A percentile compares a stretch with the other conserved stretches of the same genome.
phyloP scores from a whole-genome alignment of 2,113 vertebrate species.

The Siphamia tubifer region DNA sequence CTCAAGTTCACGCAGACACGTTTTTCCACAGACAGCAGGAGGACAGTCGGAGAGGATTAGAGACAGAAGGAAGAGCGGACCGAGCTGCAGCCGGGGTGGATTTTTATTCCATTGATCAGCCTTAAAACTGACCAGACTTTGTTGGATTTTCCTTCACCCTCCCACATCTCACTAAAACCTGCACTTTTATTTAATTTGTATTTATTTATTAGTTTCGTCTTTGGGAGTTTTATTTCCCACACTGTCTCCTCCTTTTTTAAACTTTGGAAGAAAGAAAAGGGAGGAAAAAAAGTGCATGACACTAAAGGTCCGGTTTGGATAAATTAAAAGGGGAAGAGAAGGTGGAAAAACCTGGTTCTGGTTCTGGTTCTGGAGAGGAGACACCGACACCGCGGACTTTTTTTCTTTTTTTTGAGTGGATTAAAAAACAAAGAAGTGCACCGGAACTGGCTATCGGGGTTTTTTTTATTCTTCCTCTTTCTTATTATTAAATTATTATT shows the following conservation, averaged over 20 bases:
- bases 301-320: conserved; percentile 50
- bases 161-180: too few species aligned
- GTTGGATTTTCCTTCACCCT: conserved; percentile 26
- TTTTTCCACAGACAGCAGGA: not conserved
- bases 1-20: conserved; percentile 56
- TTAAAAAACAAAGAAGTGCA: conserved; percentile 13
- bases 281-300: not conserved
- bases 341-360: conserved; percentile 3
- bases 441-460: conserved; percentile 18
- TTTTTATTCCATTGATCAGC: conserved; percentile 8
- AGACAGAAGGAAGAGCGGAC: conserved; percentile 13
- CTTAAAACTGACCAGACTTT: too few species aligned
- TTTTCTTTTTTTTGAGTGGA: not conserved
- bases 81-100: conserved; percentile 35
- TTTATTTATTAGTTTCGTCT: too few species aligned
- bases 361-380: conserved; percentile 19
- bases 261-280: conserved; percentile 52
- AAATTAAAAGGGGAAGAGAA: conserved; percentile 18
- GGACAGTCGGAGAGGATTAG: conserved; percentile 7
- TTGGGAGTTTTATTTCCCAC: conserved; percentile 6
- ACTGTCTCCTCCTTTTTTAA: conserved; percentile 19
- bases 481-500: too few species aligned
- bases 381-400: conserved; percentile 38
- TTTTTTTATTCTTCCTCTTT: not conserved
- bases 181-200: not conserved